Percentiles rank a stretch among this genome's conserved stretches.
Evolutionary conservation across 2,888 invertebrate species (phyloP).

Genomic region (Tinea trinotella): DNA sequence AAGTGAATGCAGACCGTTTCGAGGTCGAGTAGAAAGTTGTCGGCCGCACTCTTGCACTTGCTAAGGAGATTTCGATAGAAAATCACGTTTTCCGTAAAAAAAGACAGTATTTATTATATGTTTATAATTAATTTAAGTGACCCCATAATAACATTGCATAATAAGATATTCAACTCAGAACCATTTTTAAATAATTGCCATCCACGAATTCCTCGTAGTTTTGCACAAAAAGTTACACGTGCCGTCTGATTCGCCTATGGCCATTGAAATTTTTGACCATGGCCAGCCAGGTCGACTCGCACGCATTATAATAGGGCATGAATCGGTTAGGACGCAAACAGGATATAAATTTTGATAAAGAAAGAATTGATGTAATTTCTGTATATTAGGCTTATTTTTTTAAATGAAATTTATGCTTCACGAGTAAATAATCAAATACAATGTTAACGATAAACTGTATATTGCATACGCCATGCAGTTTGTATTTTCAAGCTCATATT

Average conservation of each 20-base stretch:
- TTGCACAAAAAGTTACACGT: conserved; percentile 69
- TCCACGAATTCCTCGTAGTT: conserved; percentile 60
- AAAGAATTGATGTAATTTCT: background rate
- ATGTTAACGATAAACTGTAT: background rate
- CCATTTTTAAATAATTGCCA: conserved; percentile 45
- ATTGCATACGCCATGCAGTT: background rate
- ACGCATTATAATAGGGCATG: conserved; percentile 59
- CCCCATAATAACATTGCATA: conserved; percentile 49
- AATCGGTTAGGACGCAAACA: conserved; percentile 25
- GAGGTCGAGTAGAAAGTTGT: conserved; percentile 71
- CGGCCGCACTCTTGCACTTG: conserved; percentile 29
- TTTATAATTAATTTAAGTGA: no score
- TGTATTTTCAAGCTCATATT: conserved; percentile 26
- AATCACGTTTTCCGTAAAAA: background rate
- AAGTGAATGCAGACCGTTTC: conserved; percentile 68
- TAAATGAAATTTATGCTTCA: background rate
- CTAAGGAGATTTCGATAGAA: conserved; percentile 22
- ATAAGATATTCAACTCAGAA: conserved; percentile 58
- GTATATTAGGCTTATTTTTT: no score
- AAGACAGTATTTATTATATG: no score
- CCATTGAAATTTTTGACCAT: conserved; percentile 64
- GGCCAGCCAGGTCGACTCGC: conserved; percentile 38
- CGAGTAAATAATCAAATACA: background rate
- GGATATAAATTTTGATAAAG: conserved; percentile 12
- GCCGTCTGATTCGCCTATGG: conserved; percentile 46